Conservation (phyloP, 2,797 vertebrate species). For the Sebastes iracundus region DNA sequence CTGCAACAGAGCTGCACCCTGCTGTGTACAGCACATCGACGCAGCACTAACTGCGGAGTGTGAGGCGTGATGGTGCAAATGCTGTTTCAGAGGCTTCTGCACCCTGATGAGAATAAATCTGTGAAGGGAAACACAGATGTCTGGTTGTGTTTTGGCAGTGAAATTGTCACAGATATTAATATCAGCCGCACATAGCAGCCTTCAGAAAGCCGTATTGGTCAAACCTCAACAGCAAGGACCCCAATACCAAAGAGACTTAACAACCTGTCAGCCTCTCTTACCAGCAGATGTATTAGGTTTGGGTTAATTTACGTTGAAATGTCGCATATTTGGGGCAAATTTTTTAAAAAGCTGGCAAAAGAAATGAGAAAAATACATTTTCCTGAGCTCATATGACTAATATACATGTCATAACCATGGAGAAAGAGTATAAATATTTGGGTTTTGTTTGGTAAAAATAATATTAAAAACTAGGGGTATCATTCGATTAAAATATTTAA, state of each 20-base stretch:
- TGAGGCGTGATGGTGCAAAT: background rate
- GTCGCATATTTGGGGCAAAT: too few species aligned
- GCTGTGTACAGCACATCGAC: background rate
- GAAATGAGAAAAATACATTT: too few species aligned
- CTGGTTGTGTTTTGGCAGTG: background rate
- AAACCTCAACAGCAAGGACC: background rate
- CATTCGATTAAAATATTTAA: too few species aligned
- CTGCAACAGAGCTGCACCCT: background rate
- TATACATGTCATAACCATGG: too few species aligned
- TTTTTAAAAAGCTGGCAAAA: rapidly evolving
- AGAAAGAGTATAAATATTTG: too few species aligned
- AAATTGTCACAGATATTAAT: background rate
- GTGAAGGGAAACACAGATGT: background rate
- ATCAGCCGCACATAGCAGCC: background rate
- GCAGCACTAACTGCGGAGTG: background rate
- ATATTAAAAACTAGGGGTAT: too few species aligned
- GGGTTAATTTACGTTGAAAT: too few species aligned
- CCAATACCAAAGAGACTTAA: background rate
- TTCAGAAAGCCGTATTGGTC: background rate
- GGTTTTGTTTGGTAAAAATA: background rate
- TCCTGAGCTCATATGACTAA: too few species aligned
- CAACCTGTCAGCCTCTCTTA: background rate
- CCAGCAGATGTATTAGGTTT: too few species aligned
- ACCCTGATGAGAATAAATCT: background rate
- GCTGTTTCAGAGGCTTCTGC: background rate